Conservation (phyloP, 2,113 vertebrate species). For the Paradoxurus hermaphroditus region DNA sequence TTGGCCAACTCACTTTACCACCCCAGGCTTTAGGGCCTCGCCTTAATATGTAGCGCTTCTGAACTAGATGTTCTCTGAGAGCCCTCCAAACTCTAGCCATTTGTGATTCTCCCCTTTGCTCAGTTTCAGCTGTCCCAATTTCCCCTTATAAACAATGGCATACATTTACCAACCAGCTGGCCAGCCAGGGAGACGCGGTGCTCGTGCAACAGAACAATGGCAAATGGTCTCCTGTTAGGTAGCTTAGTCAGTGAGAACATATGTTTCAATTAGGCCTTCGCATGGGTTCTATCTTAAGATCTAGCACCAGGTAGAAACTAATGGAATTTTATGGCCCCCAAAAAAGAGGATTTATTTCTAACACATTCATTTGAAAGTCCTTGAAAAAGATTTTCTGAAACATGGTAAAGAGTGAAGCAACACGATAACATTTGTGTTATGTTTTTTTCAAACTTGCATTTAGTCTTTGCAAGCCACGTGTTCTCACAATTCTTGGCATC, state of each 20-base stretch:
- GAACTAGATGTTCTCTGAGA: background rate
- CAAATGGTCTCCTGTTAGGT: background rate
- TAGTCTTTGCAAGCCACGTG: background rate
- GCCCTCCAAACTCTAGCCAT: background rate
- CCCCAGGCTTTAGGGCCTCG: background rate
- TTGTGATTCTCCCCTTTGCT: background rate
- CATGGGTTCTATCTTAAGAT: background rate
- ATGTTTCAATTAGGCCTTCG: background rate
- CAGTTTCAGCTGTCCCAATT: background rate
- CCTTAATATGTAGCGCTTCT: background rate
- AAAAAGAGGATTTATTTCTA: background rate
- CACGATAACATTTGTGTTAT: background rate
- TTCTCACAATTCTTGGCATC: constrained; percentile 10
- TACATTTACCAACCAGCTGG: background rate
- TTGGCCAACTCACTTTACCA: background rate
- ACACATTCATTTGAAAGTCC: background rate
- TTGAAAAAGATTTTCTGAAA: constrained; percentile 13
- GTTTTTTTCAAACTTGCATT: background rate
- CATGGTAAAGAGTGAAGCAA: background rate
- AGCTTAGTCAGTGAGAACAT: background rate
- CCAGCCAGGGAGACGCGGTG: background rate
- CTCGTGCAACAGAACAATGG: background rate
- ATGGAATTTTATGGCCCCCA: background rate
- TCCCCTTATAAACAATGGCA: background rate
- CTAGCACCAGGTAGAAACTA: background rate